Conservation (phyloP, 2,113 vertebrate genomes). For the Helogale parvula region DNA sequence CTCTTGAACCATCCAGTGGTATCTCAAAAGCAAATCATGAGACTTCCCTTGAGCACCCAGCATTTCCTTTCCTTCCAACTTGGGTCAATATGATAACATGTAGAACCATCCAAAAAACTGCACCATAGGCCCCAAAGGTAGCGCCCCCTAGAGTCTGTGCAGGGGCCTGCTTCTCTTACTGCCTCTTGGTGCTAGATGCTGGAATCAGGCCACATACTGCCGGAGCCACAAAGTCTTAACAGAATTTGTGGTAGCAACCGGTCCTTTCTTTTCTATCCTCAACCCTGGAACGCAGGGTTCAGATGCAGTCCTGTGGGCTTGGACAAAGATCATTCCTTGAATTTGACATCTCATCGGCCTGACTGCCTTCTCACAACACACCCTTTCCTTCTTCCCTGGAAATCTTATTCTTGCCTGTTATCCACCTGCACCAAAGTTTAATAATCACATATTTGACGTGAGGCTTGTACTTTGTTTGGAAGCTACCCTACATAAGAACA, state of each 20-base stretch:
- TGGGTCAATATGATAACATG: not conserved
- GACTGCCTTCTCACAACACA: not conserved
- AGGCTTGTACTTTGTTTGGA: not conserved
- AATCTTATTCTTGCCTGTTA: not conserved
- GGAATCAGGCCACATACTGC: too few relatives aligned
- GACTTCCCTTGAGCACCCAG: not conserved
- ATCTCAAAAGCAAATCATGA: not conserved
- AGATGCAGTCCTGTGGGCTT: not conserved
- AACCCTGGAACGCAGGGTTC: not conserved
- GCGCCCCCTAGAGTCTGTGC: not conserved
- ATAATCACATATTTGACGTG: not conserved
- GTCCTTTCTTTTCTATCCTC: not conserved
- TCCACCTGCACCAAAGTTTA: not conserved
- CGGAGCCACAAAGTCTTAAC: not conserved
- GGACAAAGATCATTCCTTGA: not conserved
- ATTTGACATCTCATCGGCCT: not conserved
- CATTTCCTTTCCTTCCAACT: not conserved
- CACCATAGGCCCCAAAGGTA: not conserved
- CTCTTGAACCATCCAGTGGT: not conserved
- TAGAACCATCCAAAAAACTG: not conserved
- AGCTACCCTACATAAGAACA: not conserved
- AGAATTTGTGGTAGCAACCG: not conserved
- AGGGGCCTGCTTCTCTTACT: not conserved
- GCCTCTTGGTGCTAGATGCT: not conserved
- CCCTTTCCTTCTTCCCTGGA: not conserved